Conservation (phyloP, 2,888 invertebrate species). For the Taenaris catops region DNA sequence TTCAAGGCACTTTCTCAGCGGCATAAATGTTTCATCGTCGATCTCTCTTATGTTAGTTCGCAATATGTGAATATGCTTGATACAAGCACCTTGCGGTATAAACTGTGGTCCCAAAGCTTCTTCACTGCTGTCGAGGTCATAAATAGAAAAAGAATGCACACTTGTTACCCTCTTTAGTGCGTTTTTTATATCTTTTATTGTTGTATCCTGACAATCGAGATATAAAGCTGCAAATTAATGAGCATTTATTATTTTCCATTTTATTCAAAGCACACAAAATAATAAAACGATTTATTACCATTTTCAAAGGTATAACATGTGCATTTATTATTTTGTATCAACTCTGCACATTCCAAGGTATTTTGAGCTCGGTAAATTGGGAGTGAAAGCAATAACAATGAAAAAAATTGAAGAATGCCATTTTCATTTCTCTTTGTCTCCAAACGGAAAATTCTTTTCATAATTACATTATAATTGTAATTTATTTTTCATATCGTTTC, state of each 20-base stretch:
- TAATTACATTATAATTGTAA: constrained; percentile 67
- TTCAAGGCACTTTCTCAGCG: constrained; percentile 86
- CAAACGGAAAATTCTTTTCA: constrained; percentile 63
- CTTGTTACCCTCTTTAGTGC: constrained; percentile 84
- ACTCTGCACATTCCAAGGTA: constrained; percentile 83
- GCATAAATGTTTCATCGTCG: constrained; percentile 85
- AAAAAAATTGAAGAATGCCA: constrained; percentile 60
- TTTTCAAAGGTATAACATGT: constrained; percentile 95
- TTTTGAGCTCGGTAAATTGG: constrained; percentile 70
- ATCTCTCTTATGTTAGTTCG: constrained; percentile 85
- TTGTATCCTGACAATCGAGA: constrained; percentile 92
- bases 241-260: too few species aligned
- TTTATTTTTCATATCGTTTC: constrained; percentile 37
- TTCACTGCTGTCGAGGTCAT: constrained; percentile 91
- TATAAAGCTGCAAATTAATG: constrained; percentile 81
- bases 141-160: constrained; percentile 92
- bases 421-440: constrained; percentile 56
- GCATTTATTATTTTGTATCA: constrained; percentile 88
- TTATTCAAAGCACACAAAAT: constrained; percentile 1
- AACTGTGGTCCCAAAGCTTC: constrained; percentile 87
- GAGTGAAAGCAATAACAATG: constrained; percentile 63
- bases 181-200: constrained; percentile 85
- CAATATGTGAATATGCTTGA: constrained; percentile 88
- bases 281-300: constrained; percentile 68
- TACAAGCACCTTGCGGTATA: constrained; percentile 86